These are phyloP conservation scores for Marmota flaviventris DNA, from an alignment of 2,113 vertebrate genomes.

Conservation along the genomic window DNA sequence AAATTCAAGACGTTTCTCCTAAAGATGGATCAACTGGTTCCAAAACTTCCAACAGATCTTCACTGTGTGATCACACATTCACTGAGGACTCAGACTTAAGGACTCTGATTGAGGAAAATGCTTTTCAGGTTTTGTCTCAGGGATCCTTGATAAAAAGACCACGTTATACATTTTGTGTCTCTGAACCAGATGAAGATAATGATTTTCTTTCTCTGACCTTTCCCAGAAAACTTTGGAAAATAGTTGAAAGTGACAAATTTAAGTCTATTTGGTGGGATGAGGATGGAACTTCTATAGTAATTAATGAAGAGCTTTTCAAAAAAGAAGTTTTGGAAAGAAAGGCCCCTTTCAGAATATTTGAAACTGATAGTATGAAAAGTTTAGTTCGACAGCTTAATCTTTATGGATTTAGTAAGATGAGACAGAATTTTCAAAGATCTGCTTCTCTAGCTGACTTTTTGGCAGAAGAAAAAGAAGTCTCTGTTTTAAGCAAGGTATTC, in stretches of 20 bases:
- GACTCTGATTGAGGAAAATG: neutral
- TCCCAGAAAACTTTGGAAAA: conserved; percentile 77
- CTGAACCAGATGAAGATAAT: conserved; percentile 58
- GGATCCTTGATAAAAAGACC: neutral
- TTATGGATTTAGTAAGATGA: conserved; percentile 80
- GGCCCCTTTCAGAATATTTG: conserved; percentile 75
- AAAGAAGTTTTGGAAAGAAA: conserved; percentile 70
- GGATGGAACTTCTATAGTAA: conserved; percentile 58
- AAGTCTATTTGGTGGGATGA: conserved; percentile 61
- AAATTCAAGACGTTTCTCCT: neutral
- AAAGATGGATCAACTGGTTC: neutral
- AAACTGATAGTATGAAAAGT: conserved; percentile 74
- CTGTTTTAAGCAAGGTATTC: conserved; percentile 76
- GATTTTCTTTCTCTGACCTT: conserved; percentile 72
- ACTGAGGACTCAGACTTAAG: neutral
- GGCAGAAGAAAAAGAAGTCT: conserved; percentile 70
- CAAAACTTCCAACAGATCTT: neutral
- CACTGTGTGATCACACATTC: neutral
- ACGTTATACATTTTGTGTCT: neutral
- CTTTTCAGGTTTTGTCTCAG: conserved; percentile 28
- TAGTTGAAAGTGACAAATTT: conserved; percentile 75
- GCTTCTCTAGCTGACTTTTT: conserved; percentile 78
- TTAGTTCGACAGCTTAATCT: conserved; percentile 81
- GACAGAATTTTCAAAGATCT: conserved; percentile 73
- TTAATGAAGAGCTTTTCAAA: conserved; percentile 71